These are phyloP conservation scores for Varroa destructor DNA, from an alignment of 1,140 invertebrate genomes.

Conservation along the genomic window DNA sequence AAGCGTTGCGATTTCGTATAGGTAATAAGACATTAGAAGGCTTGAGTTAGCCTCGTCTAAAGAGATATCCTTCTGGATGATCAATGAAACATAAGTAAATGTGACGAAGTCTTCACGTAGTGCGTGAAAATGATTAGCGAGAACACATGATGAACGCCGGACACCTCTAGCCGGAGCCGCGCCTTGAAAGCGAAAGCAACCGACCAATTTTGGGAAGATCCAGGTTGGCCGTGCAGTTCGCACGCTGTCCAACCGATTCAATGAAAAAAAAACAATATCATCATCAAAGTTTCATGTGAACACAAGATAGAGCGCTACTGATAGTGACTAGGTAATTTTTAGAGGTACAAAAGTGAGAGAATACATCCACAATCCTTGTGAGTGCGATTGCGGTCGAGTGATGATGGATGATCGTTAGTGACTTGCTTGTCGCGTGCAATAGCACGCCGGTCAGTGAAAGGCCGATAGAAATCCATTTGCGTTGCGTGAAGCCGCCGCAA, in stretches of 20 bases:
- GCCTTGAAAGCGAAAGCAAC: background rate
- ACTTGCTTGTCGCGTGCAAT: background rate
- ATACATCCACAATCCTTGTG: background rate
- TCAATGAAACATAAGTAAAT: background rate
- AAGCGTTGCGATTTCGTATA: background rate
- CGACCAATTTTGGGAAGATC: conserved; percentile 6
- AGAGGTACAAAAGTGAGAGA: background rate
- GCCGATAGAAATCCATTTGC: background rate
- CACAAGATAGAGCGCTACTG: background rate
- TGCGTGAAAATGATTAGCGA: background rate
- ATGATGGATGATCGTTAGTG: background rate
- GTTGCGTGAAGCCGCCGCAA: background rate
- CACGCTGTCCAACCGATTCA: background rate
- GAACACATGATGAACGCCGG: conserved; percentile 2
- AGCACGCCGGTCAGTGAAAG: background rate
- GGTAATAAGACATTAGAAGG: background rate
- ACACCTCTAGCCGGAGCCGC: background rate
- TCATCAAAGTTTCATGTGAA: background rate
- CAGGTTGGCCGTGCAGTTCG: background rate
- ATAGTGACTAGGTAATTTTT: background rate
- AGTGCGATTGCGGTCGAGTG: background rate
- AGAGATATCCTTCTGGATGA: background rate
- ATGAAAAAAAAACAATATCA: background rate
- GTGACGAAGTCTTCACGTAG: background rate
- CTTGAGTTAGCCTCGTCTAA: background rate